A percentile compares a stretch with the other conserved stretches of the same genome.
Conservation (phyloP, 2,797 vertebrate species). For the Glyptemys insculpta region DNA sequence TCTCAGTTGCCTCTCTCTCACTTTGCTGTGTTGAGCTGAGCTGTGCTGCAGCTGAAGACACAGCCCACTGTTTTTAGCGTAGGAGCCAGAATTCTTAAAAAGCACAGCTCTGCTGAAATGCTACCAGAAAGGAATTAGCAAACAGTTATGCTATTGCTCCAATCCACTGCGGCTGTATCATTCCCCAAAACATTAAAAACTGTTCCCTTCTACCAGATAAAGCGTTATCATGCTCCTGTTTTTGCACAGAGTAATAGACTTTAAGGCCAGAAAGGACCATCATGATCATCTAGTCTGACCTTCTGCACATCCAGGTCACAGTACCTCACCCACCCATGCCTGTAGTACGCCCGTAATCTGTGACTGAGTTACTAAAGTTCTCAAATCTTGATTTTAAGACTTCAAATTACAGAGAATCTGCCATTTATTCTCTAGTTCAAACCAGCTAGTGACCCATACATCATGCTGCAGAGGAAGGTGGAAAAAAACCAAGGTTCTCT, state of each 20-base stretch:
- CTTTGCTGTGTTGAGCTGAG: not conserved
- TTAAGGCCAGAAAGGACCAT: not conserved
- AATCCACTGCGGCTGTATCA: slow-evolving; percentile 60
- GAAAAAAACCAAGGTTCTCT: not conserved
- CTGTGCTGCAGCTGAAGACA: not conserved
- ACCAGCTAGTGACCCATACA: not conserved
- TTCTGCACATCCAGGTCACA: not conserved
- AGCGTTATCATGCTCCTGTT: slow-evolving; percentile 67
- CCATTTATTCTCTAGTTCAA: not conserved
- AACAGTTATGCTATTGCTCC: slow-evolving; percentile 40
- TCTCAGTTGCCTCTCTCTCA: not conserved
- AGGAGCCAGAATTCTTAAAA: not conserved
- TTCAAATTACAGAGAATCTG: not conserved
- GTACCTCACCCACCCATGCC: not conserved
- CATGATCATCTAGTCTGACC: not conserved
- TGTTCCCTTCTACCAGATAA: slow-evolving; percentile 64
- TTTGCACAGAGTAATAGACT: not conserved
- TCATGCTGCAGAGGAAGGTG: not conserved
- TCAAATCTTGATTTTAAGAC: not conserved
- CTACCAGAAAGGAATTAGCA: slow-evolving; percentile 28
- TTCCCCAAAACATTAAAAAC: slow-evolving; percentile 65
- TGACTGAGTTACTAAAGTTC: not conserved
- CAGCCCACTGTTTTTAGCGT: not conserved
- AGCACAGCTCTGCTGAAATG: not conserved
- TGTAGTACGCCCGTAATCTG: not conserved